Conservation (phyloP, 1,140 invertebrate genomes). For the Drosophila baimaii region DNA sequence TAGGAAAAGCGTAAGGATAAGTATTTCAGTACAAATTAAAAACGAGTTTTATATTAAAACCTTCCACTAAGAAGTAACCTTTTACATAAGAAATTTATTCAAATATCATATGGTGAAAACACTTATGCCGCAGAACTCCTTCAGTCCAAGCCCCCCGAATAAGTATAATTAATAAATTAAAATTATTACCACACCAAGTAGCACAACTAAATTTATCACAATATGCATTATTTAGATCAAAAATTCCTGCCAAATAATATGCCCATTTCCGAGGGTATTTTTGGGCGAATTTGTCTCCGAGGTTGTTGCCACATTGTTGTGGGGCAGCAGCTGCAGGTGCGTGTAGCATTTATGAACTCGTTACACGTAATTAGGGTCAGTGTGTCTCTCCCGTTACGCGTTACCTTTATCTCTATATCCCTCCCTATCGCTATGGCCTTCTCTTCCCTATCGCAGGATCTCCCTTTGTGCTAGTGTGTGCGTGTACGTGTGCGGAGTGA, state of each 20-base stretch:
- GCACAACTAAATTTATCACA: background rate
- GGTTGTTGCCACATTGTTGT: slow-evolving; percentile 50
- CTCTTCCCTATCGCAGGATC: slow-evolving; percentile 8
- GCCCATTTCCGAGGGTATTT: slow-evolving; percentile 14
- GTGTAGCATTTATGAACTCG: slow-evolving; percentile 80
- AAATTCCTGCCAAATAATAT: background rate
- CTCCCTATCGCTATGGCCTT: slow-evolving; percentile 5
- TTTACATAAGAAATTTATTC: too few relatives aligned
- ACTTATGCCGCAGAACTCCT: too few relatives aligned
- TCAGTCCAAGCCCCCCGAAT: too few relatives aligned
- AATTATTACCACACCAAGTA: background rate
- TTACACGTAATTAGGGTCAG: slow-evolving; percentile 82
- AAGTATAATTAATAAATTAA: background rate
- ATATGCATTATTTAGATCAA: background rate
- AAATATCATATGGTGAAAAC: too few relatives aligned
- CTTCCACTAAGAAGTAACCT: too few relatives aligned
- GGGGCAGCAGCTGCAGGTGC: slow-evolving; percentile 59
- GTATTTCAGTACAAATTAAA: too few relatives aligned
- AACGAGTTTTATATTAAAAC: too few relatives aligned
- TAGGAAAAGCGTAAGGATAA: background rate
- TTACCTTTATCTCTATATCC: slow-evolving; percentile 3
- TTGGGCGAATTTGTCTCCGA: slow-evolving; percentile 3
- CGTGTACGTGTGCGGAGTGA: slow-evolving; percentile 40
- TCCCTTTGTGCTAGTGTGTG: slow-evolving; percentile 1
- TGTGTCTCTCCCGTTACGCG: slow-evolving; percentile 47